phyloP scores from a whole-genome alignment of 2,888 invertebrate genomes.

The Dasysyrphus tricinctus region DNA sequence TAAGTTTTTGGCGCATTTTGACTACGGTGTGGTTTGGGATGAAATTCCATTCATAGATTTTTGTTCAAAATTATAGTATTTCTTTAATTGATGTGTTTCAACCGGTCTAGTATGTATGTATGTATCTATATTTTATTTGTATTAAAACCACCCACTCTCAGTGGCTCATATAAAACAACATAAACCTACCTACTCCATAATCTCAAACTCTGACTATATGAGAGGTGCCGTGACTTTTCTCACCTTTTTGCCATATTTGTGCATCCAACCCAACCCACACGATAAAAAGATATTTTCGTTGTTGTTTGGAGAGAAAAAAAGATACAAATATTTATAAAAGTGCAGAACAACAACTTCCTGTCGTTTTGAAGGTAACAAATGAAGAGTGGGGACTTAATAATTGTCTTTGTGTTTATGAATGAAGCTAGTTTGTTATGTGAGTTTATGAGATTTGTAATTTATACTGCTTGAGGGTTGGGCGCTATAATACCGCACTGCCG shows the following conservation, averaged over 20 bases:
- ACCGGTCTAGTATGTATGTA: slow-evolving; percentile 37
- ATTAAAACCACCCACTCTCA: slow-evolving; percentile 42
- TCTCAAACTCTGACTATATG: slow-evolving; percentile 1
- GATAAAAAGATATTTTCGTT: slow-evolving; percentile 28
- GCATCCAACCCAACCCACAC: slow-evolving; percentile 52
- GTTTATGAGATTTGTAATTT: slow-evolving; percentile 31
- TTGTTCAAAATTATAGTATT: neutral
- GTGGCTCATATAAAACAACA: slow-evolving; percentile 16
- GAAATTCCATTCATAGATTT: slow-evolving; percentile 49
- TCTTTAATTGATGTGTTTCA: slow-evolving; percentile 28
- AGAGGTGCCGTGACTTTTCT: slow-evolving; percentile 61
- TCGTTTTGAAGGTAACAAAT: slow-evolving; percentile 46
- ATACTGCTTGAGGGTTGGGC: slow-evolving; percentile 32
- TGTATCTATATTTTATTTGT: no score
- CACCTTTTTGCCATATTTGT: slow-evolving; percentile 66
- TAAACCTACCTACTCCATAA: slow-evolving; percentile 20
- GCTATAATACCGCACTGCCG: neutral
- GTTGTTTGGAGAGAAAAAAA: slow-evolving; percentile 4
- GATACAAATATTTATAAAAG: slow-evolving; percentile 27
- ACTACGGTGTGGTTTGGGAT: neutral
- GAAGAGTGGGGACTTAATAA: slow-evolving; percentile 33
- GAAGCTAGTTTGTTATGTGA: slow-evolving; percentile 44
- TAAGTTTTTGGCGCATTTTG: slow-evolving; percentile 38
- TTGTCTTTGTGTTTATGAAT: slow-evolving; percentile 40
- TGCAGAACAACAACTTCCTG: slow-evolving; percentile 65